phyloP scores from a whole-genome alignment of 2,797 vertebrate species.

The Sebastes trivittatus region DNA sequence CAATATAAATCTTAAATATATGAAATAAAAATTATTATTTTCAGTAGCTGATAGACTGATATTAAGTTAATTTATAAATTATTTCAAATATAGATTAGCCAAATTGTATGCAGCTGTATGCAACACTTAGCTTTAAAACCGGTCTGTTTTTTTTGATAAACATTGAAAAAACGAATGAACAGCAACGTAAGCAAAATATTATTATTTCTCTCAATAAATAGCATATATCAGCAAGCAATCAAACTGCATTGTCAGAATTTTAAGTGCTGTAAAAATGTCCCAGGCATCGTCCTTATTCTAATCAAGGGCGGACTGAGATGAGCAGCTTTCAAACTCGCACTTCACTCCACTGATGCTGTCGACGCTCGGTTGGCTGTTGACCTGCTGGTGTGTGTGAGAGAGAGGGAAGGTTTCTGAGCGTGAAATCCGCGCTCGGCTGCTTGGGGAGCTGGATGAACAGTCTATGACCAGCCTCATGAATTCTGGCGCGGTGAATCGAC shows the following conservation, averaged over 20 bases:
- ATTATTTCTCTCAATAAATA: constrained; percentile 14
- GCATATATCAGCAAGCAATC: constrained; percentile 1
- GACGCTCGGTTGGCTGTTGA: constrained; percentile 83
- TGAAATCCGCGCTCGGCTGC: constrained; percentile 76
- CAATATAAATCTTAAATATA: constrained; percentile 48
- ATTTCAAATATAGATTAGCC: constrained; percentile 32
- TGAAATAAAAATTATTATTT: constrained; percentile 43
- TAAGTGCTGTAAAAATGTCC: constrained; percentile 21
- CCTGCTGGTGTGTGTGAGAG: constrained; percentile 78
- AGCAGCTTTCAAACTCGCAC: constrained; percentile 84
- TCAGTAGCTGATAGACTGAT: constrained; percentile 29
- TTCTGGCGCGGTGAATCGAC: constrained; percentile 85
- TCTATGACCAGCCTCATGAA: constrained; percentile 84
- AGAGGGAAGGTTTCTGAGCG: constrained; percentile 85
- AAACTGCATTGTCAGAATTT: constrained; percentile 2
- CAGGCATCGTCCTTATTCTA: constrained; percentile 31
- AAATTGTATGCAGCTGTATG: constrained; percentile 25
- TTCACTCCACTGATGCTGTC: constrained; percentile 85
- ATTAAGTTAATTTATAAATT: constrained; percentile 19
- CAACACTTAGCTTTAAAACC: constrained; percentile 19
- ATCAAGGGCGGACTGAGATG: constrained; percentile 62
- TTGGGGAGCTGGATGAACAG: constrained; percentile 62
- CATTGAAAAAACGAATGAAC: constrained; percentile 32
- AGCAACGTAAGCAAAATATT: constrained; percentile 37
- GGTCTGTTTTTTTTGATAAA: neutral